Evolutionary conservation across 2,888 invertebrate species (phyloP), one percentile per base, ranked within the genome.

Genomic region (Tridacna crocea): DNA sequence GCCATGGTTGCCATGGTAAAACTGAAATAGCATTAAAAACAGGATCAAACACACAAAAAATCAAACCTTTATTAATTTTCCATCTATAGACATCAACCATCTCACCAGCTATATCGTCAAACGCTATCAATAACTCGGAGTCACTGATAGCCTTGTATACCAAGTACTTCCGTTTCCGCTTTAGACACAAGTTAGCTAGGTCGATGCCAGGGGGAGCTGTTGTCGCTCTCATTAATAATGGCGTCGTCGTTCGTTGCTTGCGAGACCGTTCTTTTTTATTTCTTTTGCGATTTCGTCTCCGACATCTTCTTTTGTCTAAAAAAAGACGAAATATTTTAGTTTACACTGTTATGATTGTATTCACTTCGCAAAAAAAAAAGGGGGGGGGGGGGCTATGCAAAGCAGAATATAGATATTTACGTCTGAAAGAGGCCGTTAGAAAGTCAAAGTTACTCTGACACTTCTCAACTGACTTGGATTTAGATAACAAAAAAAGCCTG

Each of bases 71-170:
- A 46, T 77, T 84, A 13, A 90, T 80, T 12, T 79, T 82, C 90
- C 90, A 91, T 19, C 77, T 81, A 70, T 87, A 84, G 2, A 90
- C 87, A 70, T 90, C 88, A 8, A 91, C 88, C 12, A 63, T 83
- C 1, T 85, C 75, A 1, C 87, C 82, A 24, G 75, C 83, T 15
- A 87, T 78, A 27, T 85, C 79, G 72, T 92, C 91, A 84, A 92
- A 91, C 19, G 87, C 90, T 58, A 92, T 80, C 27, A 88, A 78
- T 76, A 86, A 66, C 58, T 83, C 86, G 10, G 77, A 77, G 24
- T 82, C 75, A 36, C 72, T 58, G 24, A 84, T 82, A 6, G 80
- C 77, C 75, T 86, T 86, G 61, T 86, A 86, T 26, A 86, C 82
- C 48, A 86, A 72, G 76, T 80, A 84, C 26, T 79, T 82, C 13